These are phyloP conservation scores for Pogonocherus hispidulus DNA, from an alignment of 2,888 invertebrate species.

Conservation along the genomic window DNA sequence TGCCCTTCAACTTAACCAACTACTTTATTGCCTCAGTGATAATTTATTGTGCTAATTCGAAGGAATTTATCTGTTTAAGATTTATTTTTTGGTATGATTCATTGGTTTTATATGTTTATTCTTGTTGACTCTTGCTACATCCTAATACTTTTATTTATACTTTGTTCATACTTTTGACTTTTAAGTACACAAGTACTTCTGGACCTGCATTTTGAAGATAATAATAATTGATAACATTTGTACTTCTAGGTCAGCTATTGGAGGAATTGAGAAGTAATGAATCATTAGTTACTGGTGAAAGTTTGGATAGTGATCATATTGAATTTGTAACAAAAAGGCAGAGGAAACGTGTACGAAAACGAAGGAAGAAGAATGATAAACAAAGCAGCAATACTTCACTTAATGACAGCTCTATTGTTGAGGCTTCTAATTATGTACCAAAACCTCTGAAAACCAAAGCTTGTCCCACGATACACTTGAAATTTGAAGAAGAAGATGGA, in stretches of 20 bases:
- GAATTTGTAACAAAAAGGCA: constrained; percentile 32
- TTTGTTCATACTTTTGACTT: too few relatives aligned
- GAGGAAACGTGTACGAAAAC: constrained; percentile 27
- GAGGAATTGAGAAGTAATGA: constrained; percentile 20
- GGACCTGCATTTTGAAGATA: too few relatives aligned
- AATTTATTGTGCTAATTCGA: too few relatives aligned
- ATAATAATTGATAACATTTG: too few relatives aligned
- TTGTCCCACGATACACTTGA: constrained; percentile 33
- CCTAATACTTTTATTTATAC: too few relatives aligned
- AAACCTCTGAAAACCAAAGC: constrained; percentile 26
- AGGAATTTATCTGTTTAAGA: too few relatives aligned
- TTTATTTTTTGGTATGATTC: too few relatives aligned
- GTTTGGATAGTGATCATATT: constrained; percentile 13
- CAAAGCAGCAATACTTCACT: neutral
- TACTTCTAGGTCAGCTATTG: constrained; percentile 28
- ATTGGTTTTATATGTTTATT: constrained; percentile 3
- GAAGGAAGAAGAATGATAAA: constrained; percentile 22
- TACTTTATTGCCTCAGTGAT: too few relatives aligned
- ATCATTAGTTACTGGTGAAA: constrained; percentile 4
- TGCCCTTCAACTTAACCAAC: too few relatives aligned
- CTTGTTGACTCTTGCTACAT: too few relatives aligned
- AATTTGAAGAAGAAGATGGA: constrained; percentile 26
- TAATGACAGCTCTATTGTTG: neutral
- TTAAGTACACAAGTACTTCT: too few relatives aligned
- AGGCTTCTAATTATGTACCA: neutral